A percentile compares a stretch with the other conserved stretches of the same genome.
Conservation (phyloP, 2,113 vertebrate species). For the Malurus cyaneus region DNA sequence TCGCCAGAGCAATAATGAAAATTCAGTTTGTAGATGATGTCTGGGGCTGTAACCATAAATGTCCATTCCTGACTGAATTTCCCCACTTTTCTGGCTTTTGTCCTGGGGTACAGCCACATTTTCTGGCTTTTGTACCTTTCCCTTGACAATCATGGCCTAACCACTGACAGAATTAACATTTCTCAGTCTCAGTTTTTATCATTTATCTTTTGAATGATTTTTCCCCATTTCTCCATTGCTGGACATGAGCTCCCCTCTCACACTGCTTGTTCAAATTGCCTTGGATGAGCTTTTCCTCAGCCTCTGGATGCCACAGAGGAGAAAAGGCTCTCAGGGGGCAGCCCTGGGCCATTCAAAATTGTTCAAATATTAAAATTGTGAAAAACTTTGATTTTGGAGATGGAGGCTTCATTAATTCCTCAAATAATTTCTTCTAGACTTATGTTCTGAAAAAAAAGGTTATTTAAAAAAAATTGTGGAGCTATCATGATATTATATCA, state of each 20-base stretch:
- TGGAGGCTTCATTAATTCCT: background rate
- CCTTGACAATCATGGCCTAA: background rate
- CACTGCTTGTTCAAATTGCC: background rate
- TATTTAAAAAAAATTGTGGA: background rate
- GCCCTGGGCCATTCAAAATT: background rate
- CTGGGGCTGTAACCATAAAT: background rate
- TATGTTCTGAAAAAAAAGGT: background rate
- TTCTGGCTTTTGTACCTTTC: background rate
- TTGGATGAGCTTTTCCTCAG: background rate
- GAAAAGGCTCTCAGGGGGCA: background rate
- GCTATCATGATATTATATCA: background rate
- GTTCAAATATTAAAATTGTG: background rate
- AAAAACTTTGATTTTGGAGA: too few relatives aligned
- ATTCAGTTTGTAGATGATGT: background rate
- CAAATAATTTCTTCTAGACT: background rate
- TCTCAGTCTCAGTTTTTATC: background rate
- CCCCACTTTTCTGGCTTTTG: background rate
- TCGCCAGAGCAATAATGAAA: background rate
- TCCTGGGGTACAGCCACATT: rapidly evolving
- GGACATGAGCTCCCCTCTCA: background rate
- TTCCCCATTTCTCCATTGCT: background rate
- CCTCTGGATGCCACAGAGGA: background rate
- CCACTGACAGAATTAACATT: background rate
- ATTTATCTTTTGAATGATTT: background rate
- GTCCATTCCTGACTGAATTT: background rate